Evolutionary conservation across 1,140 invertebrate genomes (phyloP), one percentile per base, ranked within the genome.

Genomic region (Kradibia gibbosae): DNA sequence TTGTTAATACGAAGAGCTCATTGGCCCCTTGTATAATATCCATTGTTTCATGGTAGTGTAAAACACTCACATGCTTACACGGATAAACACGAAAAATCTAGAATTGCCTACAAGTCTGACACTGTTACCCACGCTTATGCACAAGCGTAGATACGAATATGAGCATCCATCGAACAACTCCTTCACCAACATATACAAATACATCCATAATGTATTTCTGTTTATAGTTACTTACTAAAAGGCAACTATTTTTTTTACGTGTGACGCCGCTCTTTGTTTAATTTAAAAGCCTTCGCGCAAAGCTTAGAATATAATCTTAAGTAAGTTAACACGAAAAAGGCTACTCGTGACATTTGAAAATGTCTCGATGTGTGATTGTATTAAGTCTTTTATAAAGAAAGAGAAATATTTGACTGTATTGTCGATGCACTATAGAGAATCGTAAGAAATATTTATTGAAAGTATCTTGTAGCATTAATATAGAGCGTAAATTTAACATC

Each of bases 161-260:
- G 22, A 53, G 5, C 10, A 53, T 20, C 50, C 50, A 22, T 53
- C 50, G 3, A 17, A 17, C 50, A 11, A 20, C 50, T 20, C 15
- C 50, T 8, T 13, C 42, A 13, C 42, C 5, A 5, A 45, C 13
- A 45, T 5, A 60, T 25, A 10, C 25, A 60, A 3, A 31, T 60
- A 60, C n/a, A 60, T 10, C 25, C 25, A 7, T 11, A 34, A 62
- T 28, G 36, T 39, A 74, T 42, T 39, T 75, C 55, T 72, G 55
- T 81, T 81, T 70, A 48, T 81, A 75, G 45, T 22, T 81, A 81
- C 72, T 81, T 75, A 70, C 42, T 70, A 55, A 48, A 39, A 76
- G 53, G 39, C 62, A 67, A 80, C n/a, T n/a, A n/a, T n/a, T 53
- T 48, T 81, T 53, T 36, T 81, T 81, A n/a, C 28, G 65, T 76